phyloP scores from a whole-genome alignment of 1,140 invertebrate species.

The Drosophila elegans region DNA sequence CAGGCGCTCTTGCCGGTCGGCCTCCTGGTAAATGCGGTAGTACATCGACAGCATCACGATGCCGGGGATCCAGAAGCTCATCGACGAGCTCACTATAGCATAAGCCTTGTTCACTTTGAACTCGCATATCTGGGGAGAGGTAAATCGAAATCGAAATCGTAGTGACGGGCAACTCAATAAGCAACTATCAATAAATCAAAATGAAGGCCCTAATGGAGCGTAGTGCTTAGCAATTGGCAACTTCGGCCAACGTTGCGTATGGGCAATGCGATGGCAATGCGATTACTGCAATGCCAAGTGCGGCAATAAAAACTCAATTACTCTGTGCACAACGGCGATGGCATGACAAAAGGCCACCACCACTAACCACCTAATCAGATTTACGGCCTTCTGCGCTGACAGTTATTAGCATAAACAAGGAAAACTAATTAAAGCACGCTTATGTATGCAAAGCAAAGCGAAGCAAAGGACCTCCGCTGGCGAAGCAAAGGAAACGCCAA shows the following conservation, averaged over 20 bases:
- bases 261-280: constrained; percentile 52
- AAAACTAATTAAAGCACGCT: constrained; percentile 82
- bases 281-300: constrained; percentile 62
- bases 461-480: constrained; percentile 51
- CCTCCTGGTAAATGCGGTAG: constrained; percentile 96
- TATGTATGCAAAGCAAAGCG: constrained; percentile 63
- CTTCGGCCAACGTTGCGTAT: constrained; percentile 55
- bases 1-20: constrained; percentile 95
- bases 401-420: constrained; percentile 68
- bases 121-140: constrained; percentile 87
- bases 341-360: constrained; percentile 42
- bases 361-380: constrained; percentile 67
- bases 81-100: constrained; percentile 95
- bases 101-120: constrained; percentile 96
- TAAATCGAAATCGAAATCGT: neutral
- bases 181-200: constrained; percentile 35
- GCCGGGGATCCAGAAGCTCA: constrained; percentile 98
- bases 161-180: constrained; percentile 33
- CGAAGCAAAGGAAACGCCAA: constrained; percentile 18
- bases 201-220: constrained; percentile 19
- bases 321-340: constrained; percentile 47
- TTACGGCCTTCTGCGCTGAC: constrained; percentile 50
- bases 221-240: constrained; percentile 26
- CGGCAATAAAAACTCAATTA: constrained; percentile 76
- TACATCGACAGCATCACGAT: constrained; percentile 98